A percentile compares a stretch with the other conserved stretches of the same genome.
These are phyloP conservation scores for Drosophila pseudoobscura DNA, from an alignment of 1,140 invertebrate species.

Conservation along the genomic window DNA sequence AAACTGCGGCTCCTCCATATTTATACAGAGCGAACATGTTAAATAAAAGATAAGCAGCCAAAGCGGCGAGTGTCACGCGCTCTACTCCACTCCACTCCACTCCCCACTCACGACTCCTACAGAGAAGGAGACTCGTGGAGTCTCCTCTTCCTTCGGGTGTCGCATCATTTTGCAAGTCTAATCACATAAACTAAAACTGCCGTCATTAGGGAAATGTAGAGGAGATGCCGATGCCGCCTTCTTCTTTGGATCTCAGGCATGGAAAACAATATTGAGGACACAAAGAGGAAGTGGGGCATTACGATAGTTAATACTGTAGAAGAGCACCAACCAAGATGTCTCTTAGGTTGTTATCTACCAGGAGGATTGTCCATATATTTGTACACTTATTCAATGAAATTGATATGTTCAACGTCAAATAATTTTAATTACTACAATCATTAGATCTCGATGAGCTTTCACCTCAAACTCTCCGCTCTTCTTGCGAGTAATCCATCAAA, in stretches of 20 bases:
- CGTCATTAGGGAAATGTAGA: slow-evolving; percentile 34
- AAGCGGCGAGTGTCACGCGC: slow-evolving; percentile 70
- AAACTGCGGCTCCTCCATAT: slow-evolving; percentile 61
- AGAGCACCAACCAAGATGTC: no score
- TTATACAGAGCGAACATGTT: slow-evolving; percentile 77
- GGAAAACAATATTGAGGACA: slow-evolving; percentile 2
- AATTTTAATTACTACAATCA: no score
- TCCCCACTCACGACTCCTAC: background rate
- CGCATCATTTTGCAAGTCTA: slow-evolving; percentile 61
- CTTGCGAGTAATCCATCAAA: no score
- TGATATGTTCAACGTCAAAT: no score
- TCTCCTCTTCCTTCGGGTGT: slow-evolving; percentile 26
- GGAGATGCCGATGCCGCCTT: slow-evolving; percentile 6
- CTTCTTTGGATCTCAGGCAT: slow-evolving; percentile 33
- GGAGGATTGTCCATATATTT: no score
- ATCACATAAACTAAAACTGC: slow-evolving; percentile 64
- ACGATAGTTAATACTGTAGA: slow-evolving; percentile 4
- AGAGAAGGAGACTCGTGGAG: background rate
- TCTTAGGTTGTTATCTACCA: no score
- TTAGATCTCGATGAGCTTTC: no score
- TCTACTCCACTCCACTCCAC: slow-evolving; percentile 14
- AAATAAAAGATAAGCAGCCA: slow-evolving; percentile 77
- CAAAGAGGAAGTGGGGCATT: background rate
- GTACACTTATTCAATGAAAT: slow-evolving; percentile 15
- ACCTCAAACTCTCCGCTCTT: no score